Evolutionary conservation across 2,888 invertebrate genomes (phyloP), one percentile per base, ranked within the genome.

Genomic region (Phlogophora meticulosa): DNA sequence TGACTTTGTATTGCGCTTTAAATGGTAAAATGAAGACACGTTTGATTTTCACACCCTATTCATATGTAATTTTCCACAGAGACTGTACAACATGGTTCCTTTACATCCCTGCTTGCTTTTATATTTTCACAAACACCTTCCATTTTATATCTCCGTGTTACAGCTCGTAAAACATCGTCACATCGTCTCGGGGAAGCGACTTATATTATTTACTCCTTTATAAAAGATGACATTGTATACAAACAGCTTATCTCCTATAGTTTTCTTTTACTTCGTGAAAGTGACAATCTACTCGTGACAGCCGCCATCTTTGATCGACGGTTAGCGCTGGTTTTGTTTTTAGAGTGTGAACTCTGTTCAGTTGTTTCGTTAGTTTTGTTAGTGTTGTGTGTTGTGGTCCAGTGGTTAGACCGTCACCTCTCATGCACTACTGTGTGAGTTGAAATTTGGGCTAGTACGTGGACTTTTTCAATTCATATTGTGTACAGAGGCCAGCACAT

Each of bases 151-250:
- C 11, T 17, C 2, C n/a, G 11, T 56, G 40, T 52, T 61, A 56
- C 72, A 49, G 52, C 45, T 48, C 63, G 38, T 76, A 71, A 63
- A 72, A 36, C 45, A 46, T 36, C 4, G 42, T 57, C 75, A 34
- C 20, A 46, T 20, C n/a, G 43, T 43, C 24, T 24, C 13, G n/a
- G 45, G 38, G 48, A 32, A 17, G 48, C 55, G 24, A 32, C 7
- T 32, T 51, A 36, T 42, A 55, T 49, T 56, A 61, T 70, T 56
- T 52, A 55, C 36, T 22, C 4, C 17, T 11, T 36, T 36, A 57
- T 61, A 70, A 70, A 60, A 70, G 17, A 15, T 46, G 7, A 73
- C 51, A 48, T 42, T 46, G 46, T 76, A 51, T 7, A 32, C 7
- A n/a, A 15, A 36, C 36, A 11, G 42, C n/a, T 66, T 55, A 53